Conservation (phyloP, 2,797 vertebrate species). For the Chromis chromis region DNA sequence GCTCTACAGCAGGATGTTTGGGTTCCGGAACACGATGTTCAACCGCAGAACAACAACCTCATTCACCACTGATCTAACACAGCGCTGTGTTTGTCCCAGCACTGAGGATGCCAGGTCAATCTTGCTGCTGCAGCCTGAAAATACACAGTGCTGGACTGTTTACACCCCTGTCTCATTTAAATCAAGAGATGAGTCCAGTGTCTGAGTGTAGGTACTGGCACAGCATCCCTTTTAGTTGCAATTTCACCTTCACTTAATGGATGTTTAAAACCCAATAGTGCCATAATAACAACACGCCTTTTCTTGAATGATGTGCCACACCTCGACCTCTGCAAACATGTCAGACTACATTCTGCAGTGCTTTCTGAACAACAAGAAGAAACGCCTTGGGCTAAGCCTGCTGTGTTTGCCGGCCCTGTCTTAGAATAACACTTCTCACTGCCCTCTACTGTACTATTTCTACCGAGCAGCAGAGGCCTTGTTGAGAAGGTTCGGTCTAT, state of each 20-base stretch:
- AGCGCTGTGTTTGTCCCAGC: not conserved
- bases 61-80: slow-evolving; percentile 18
- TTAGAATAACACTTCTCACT: slow-evolving; percentile 17
- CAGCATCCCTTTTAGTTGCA: no score
- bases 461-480: not conserved
- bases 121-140: not conserved
- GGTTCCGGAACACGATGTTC: slow-evolving; percentile 72
- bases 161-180: not conserved
- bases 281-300: no score
- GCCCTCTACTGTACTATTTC: slow-evolving; percentile 30
- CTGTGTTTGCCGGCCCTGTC: not conserved
- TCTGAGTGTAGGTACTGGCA: no score
- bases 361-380: not conserved
- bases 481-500: not conserved
- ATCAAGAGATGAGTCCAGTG: not conserved
- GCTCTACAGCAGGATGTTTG: slow-evolving; percentile 38
- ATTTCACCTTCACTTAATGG: not conserved
- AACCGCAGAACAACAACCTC: slow-evolving; percentile 19
- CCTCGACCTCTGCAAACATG: not conserved
- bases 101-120: not conserved
- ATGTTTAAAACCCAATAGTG: no score
- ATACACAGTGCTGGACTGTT: not conserved
- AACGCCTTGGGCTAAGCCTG: not conserved
- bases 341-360: not conserved
- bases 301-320: not conserved